A percentile compares a stretch with the other conserved stretches of the same genome.
Evolutionary conservation across 1,140 invertebrate genomes (phyloP).

Genomic region (Drosophila azteca): DNA sequence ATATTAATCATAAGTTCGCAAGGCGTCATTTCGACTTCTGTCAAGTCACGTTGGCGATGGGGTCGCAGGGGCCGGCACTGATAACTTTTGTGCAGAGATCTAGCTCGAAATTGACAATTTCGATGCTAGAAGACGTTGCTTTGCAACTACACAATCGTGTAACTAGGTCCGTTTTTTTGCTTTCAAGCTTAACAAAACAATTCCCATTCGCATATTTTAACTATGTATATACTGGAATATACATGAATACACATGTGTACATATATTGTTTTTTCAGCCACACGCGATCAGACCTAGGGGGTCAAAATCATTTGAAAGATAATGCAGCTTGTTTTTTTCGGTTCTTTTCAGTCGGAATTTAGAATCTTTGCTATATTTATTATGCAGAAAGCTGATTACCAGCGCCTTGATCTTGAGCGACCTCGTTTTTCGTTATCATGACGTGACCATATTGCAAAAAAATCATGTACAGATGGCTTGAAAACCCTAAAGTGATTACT

Average conservation of each 20-base stretch:
- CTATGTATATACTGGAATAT: too few species aligned
- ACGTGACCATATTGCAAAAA: constrained; percentile 39
- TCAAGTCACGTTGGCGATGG: constrained; percentile 35
- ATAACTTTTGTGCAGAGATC: constrained; percentile 38
- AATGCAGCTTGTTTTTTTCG: constrained; percentile 64
- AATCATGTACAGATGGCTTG: constrained; percentile 7
- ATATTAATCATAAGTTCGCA: constrained; percentile 23
- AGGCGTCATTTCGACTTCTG: constrained; percentile 11
- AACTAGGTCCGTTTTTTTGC: too few species aligned
- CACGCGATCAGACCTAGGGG: constrained; percentile 45
- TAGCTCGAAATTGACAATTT: constrained; percentile 1
- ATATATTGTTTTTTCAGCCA: constrained; percentile 20
- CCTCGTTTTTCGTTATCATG: constrained; percentile 71
- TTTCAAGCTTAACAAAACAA: too few species aligned
- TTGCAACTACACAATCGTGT: too few species aligned
- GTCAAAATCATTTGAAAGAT: constrained; percentile 67
- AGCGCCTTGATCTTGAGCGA: constrained; percentile 72
- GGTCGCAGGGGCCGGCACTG: constrained; percentile 25
- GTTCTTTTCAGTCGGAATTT: constrained; percentile 50
- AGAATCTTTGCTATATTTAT: constrained; percentile 38
- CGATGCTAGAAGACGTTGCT: too few species aligned
- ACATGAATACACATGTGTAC: constrained; percentile 1
- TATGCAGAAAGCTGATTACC: constrained; percentile 66
- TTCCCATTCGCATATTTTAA: too few species aligned
- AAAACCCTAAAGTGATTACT: constrained; percentile 21